Percentiles rank a stretch among this genome's conserved stretches.
Evolutionary conservation across 2,888 invertebrate genomes (phyloP).

Genomic region (Torymus tubicola): DNA sequence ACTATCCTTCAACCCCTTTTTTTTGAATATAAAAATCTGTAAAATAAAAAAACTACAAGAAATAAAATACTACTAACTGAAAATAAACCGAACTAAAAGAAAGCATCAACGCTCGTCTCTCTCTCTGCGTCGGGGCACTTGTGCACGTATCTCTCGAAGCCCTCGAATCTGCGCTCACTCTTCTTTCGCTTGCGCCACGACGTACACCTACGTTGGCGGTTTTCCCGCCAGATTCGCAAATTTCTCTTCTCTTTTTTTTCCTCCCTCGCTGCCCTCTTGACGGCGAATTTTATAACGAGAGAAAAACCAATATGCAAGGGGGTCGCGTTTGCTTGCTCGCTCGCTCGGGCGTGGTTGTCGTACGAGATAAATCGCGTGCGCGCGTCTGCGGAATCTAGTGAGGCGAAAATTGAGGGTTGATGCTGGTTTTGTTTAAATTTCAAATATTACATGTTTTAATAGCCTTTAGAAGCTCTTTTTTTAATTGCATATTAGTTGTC

Average conservation of each 20-base stretch:
- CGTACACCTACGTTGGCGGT: slow-evolving; percentile 39
- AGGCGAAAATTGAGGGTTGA: no score
- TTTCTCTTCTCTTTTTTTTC: slow-evolving; percentile 15
- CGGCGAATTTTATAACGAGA: slow-evolving; percentile 40
- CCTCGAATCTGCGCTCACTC: slow-evolving; percentile 9
- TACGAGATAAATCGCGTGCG: slow-evolving; percentile 3
- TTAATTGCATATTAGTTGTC: no score
- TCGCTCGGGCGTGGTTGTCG: not conserved
- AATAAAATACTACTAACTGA: not conserved
- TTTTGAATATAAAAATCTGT: no score
- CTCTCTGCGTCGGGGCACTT: slow-evolving; percentile 29
- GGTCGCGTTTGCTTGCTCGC: not conserved
- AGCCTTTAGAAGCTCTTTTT: no score
- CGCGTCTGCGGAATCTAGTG: no score
- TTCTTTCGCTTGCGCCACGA: no score
- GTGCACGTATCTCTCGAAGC: slow-evolving; percentile 53
- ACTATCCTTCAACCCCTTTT: no score
- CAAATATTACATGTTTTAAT: no score
- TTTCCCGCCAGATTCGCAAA: slow-evolving; percentile 49
- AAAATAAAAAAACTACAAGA: no score
- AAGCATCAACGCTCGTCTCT: not conserved
- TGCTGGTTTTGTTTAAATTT: not conserved
- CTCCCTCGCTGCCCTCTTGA: not conserved
- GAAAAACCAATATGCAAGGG: slow-evolving; percentile 10
- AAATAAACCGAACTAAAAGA: not conserved